Evolutionary conservation across 2,888 invertebrate species (phyloP).

Genomic region (Thalpophila matura): DNA sequence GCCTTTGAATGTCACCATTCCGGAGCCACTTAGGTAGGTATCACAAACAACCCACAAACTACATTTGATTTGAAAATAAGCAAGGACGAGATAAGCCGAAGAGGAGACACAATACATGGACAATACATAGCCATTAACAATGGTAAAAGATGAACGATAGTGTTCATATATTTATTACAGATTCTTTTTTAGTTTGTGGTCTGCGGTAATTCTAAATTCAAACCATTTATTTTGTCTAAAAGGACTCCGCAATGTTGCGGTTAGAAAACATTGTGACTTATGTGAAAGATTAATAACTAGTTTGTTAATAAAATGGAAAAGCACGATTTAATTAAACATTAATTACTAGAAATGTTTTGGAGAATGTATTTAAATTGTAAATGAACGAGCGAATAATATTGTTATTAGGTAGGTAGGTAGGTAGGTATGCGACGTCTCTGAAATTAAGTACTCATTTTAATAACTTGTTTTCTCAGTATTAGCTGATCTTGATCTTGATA

Average conservation of each 20-base stretch:
- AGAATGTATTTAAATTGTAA: constrained; percentile 55
- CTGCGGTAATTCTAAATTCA: background rate
- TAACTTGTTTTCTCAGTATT: constrained; percentile 46
- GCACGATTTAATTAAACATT: constrained; percentile 36
- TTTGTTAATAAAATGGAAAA: constrained; percentile 43
- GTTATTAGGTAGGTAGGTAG: no score
- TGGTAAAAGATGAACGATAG: constrained; percentile 14
- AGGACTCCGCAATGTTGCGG: no score
- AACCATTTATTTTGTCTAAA: background rate
- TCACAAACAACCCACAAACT: constrained; percentile 12
- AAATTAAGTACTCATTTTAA: constrained; percentile 28
- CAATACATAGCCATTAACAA: constrained; percentile 29
- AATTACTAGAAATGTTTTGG: constrained; percentile 31
- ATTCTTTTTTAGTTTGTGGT: constrained; percentile 28
- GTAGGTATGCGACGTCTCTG: background rate
- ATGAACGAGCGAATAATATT: constrained; percentile 23
- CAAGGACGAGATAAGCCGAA: constrained; percentile 30
- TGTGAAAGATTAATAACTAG: constrained; percentile 27
- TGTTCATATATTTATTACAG: background rate
- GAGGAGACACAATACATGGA: constrained; percentile 22
- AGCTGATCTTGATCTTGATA: constrained; percentile 45
- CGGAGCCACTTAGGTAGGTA: constrained; percentile 14
- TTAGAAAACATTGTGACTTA: constrained; percentile 31
- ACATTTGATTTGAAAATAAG: constrained; percentile 25
- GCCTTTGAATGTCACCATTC: constrained; percentile 25